Percentiles rank a stretch among this genome's conserved stretches.
These are phyloP conservation scores for Petrocephalus zakoni DNA, from an alignment of 2,113 vertebrate genomes.

Conservation along the genomic window DNA sequence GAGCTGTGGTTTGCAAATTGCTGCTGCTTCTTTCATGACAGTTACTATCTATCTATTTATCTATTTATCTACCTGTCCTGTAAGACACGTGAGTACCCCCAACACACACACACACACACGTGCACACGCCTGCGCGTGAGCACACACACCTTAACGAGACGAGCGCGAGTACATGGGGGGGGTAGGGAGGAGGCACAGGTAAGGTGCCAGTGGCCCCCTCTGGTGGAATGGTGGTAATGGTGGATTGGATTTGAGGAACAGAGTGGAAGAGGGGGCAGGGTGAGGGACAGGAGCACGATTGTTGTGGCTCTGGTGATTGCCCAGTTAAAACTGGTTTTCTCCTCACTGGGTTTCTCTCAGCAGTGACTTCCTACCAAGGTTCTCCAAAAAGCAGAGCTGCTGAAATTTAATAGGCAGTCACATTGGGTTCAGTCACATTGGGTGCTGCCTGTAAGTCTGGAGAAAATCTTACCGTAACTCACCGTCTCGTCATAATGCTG, in stretches of 20 bases:
- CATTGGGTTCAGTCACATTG: not conserved
- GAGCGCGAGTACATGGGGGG: not conserved
- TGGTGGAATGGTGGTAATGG: conserved; percentile 12
- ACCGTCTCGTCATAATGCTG: not conserved
- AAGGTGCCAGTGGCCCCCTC: conserved; percentile 8
- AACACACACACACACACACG: not conserved
- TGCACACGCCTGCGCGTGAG: not conserved
- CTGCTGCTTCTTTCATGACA: conserved; percentile 18
- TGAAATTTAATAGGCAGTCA: not conserved
- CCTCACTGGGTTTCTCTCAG: not conserved
- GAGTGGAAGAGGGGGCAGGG: not conserved
- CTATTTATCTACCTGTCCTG: not conserved
- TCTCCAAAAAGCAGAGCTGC: not conserved
- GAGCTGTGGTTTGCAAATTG: conserved; percentile 22
- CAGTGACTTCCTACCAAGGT: not conserved
- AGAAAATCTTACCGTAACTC: not conserved
- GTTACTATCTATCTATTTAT: not conserved
- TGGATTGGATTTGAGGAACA: conserved; percentile 6
- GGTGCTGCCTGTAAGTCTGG: not conserved
- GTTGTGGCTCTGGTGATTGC: conserved; percentile 19
- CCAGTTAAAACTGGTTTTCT: conserved; percentile 5
- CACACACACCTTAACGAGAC: not conserved
- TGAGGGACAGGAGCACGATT: not conserved
- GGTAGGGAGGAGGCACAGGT: conserved; percentile 5
- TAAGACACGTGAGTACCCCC: conserved; percentile 1